Conservation (phyloP, 2,113 vertebrate species). For the Rattus norvegicus region DNA sequence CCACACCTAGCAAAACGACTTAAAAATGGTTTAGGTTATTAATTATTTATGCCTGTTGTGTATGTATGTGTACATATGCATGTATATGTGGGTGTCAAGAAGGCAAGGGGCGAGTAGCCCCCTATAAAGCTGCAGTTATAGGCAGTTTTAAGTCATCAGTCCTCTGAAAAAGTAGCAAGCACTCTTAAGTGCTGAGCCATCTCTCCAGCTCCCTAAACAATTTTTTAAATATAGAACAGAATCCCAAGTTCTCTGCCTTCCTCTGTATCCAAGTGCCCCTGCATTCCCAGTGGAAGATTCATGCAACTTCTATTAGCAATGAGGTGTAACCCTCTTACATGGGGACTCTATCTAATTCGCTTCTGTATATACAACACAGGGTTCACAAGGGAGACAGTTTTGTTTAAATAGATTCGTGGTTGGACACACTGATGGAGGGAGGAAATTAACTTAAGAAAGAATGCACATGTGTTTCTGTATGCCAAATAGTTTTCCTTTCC, state of each 20-base stretch:
- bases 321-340: constrained; percentile 42
- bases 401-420: not conserved
- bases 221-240: constrained; percentile 32
- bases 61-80: too few relatives aligned
- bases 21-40: not conserved
- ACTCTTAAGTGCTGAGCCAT: not conserved
- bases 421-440: not conserved
- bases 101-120: not conserved
- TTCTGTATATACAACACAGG: not conserved
- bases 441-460: not conserved
- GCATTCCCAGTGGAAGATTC: not conserved
- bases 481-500: constrained; percentile 5
- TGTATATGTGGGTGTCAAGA: not conserved
- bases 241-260: constrained; percentile 15
- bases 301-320: constrained; percentile 5
- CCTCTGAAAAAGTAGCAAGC: not conserved
- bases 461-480: not conserved
- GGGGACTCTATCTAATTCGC: constrained; percentile 28
- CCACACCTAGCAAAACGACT: not conserved
- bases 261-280: not conserved
- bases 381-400: not conserved
- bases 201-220: not conserved
- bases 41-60: not conserved
- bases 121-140: not conserved
- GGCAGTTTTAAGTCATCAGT: not conserved